These are phyloP conservation scores for Lichenostomus cassidix DNA, from an alignment of 2,113 vertebrate genomes.

Conservation along the genomic window DNA sequence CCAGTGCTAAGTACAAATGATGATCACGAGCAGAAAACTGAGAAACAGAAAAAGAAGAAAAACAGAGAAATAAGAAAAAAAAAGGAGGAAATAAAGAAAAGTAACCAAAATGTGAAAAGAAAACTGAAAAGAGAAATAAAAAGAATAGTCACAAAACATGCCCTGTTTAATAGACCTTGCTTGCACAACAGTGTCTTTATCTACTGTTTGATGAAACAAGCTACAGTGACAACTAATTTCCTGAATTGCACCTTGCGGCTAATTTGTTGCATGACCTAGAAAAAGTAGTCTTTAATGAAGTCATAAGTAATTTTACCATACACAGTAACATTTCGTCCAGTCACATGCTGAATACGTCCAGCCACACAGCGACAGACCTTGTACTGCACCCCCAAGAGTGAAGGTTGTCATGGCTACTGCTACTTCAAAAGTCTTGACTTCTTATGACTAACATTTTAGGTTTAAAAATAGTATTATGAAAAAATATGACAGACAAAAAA, in stretches of 20 bases:
- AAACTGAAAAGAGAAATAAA: not conserved
- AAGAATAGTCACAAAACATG: not conserved
- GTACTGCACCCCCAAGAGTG: not conserved
- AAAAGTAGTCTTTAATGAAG: not conserved
- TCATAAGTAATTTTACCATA: not conserved
- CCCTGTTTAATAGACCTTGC: not conserved
- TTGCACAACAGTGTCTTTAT: not conserved
- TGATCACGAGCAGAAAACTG: not conserved
- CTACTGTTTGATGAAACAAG: not conserved
- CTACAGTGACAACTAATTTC: not conserved
- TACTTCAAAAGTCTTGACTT: not conserved
- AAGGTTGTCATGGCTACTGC: constrained; percentile 11
- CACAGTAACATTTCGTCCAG: not conserved
- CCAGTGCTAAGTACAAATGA: not conserved
- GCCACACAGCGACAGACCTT: not conserved
- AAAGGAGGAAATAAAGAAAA: not conserved
- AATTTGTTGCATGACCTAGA: not conserved
- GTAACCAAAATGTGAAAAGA: not conserved
- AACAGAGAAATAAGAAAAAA: not conserved
- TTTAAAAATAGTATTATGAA: constrained; percentile 24
- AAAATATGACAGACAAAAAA: not conserved
- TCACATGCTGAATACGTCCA: not conserved
- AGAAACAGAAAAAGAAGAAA: not conserved
- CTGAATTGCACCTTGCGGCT: not conserved
- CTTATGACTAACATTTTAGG: not conserved